Conservation (phyloP, 2,113 vertebrate genomes). For the Girardinichthys multiradiatus region DNA sequence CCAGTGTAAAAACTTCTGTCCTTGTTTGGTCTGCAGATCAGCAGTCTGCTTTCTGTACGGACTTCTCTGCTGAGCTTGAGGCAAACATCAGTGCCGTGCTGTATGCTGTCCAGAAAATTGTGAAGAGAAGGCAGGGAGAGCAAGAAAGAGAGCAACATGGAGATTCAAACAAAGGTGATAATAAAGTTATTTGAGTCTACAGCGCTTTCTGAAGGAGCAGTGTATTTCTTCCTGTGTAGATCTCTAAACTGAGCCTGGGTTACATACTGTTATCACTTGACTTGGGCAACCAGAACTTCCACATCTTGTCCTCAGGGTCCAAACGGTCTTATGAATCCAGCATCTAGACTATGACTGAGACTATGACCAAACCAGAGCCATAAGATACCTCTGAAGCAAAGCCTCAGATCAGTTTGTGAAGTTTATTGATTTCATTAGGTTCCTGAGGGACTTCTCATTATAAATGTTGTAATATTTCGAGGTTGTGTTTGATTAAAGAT, state of each 20-base stretch:
- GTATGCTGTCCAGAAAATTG: slow-evolving; percentile 88
- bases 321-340: too few species aligned
- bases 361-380: too few species aligned
- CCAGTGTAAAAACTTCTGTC: not conserved
- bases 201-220: not conserved
- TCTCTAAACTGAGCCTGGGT: too few species aligned
- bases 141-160: slow-evolving; percentile 47
- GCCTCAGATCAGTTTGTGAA: too few species aligned
- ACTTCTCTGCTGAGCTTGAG: slow-evolving; percentile 88
- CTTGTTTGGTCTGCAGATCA: slow-evolving; percentile 39
- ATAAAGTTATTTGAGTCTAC: not conserved
- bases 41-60: slow-evolving; percentile 77
- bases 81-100: slow-evolving; percentile 84
- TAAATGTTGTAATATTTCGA: not conserved
- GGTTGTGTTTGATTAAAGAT: too few species aligned
- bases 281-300: too few species aligned
- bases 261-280: too few species aligned
- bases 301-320: too few species aligned
- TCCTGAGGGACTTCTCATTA: not conserved
- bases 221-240: too few species aligned
- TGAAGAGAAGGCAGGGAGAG: slow-evolving; percentile 79
- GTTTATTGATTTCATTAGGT: not conserved
- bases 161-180: slow-evolving; percentile 68
- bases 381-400: too few species aligned
- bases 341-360: too few species aligned